A percentile compares a stretch with the other conserved stretches of the same genome.
Conservation (phyloP, 2,113 vertebrate species). For the Steatornis caripensis region DNA sequence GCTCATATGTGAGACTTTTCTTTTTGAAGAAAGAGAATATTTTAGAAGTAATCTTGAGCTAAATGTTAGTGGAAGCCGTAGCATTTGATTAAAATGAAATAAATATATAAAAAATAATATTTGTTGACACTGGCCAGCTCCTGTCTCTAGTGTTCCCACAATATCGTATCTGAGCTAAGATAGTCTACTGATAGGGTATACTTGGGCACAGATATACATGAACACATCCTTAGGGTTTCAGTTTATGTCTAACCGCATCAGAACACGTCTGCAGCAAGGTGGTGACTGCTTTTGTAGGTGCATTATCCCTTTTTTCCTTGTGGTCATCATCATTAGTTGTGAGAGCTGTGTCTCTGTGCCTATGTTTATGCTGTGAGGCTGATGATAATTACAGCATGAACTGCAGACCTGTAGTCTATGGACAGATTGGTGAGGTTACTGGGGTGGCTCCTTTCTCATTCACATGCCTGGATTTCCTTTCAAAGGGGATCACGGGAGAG, state of each 20-base stretch:
- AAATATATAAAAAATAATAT: background rate
- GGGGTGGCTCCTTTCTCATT: background rate
- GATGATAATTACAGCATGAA: background rate
- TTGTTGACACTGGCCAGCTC: background rate
- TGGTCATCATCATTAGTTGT: background rate
- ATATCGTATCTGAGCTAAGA: background rate
- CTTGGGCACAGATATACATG: background rate
- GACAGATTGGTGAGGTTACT: background rate
- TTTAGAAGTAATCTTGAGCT: background rate
- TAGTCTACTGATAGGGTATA: background rate
- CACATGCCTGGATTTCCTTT: background rate
- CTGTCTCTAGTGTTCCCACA: background rate
- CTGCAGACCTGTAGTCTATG: background rate
- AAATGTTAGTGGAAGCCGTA: background rate
- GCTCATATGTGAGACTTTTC: background rate
- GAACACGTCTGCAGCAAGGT: fast-evolving
- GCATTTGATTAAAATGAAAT: background rate
- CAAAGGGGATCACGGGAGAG: background rate
- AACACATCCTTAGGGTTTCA: background rate
- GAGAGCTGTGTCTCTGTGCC: background rate
- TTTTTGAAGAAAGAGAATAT: background rate
- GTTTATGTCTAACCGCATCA: background rate
- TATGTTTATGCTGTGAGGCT: background rate
- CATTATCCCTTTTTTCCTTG: background rate
- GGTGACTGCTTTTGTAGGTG: background rate